Evolutionary conservation across 2,797 vertebrate genomes (phyloP).

Genomic region (Lagodon rhomboides): DNA sequence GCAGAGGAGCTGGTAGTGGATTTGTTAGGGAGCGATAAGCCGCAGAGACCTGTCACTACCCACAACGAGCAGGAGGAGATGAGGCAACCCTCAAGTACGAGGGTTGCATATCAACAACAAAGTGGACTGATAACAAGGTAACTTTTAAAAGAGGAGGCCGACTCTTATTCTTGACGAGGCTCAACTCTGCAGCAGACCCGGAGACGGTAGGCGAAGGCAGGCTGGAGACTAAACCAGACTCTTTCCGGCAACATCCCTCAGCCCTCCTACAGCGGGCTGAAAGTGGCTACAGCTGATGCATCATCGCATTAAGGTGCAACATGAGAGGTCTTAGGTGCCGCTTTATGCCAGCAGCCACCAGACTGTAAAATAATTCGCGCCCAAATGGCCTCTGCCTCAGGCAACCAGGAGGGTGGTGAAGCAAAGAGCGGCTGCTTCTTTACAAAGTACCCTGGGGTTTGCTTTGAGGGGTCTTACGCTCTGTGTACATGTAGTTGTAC

Average conservation of each 20-base stretch:
- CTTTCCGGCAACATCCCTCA: conserved; percentile 43
- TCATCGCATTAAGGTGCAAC: conserved; percentile 63
- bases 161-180: conserved; percentile 18
- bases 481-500: not conserved
- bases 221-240: conserved; percentile 25
- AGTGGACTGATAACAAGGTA: conserved; percentile 24
- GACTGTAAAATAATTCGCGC: conserved; percentile 52
- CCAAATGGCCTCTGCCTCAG: conserved; percentile 45
- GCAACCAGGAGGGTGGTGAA: conserved; percentile 22
- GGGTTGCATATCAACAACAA: conserved; percentile 42
- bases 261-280: conserved; percentile 26
- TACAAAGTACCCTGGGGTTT: conserved; percentile 2
- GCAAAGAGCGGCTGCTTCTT: conserved; percentile 39
- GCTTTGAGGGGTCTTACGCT: conserved; percentile 24
- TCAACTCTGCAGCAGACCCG: conserved; percentile 32
- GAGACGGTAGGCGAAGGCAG: conserved; percentile 42
- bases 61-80: conserved; percentile 32
- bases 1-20: conserved; percentile 15
- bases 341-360: conserved; percentile 57
- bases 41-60: conserved; percentile 28
- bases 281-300: conserved; percentile 41
- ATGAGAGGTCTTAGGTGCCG: conserved; percentile 48
- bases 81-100: not conserved
- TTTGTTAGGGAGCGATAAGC: conserved; percentile 31
- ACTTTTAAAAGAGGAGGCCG: conserved; percentile 11